Base-by-base conservation (phyloP, 2,888 invertebrate species). In the Andrena fulva region DNA sequence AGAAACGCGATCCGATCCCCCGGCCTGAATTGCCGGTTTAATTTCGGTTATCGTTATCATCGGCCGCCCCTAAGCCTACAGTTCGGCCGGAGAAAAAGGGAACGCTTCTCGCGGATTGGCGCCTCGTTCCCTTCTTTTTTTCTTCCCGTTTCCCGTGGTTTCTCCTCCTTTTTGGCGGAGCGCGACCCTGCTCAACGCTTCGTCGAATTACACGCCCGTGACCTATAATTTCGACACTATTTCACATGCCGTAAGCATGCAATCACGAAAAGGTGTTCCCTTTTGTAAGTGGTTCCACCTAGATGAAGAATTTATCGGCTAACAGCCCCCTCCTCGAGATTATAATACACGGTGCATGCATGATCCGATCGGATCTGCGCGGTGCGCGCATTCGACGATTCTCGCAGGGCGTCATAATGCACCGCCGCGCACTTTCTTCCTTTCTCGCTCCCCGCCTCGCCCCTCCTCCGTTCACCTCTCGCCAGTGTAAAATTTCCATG, bases 181-280 rank as follows among this genome's bases (percentile, higher is more conserved):
- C 80, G 68, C 82, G 86, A 87, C 82, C 83, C 87, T 73, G 82
- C 78, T 85, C 85, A 72, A 89, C 88, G 90, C 82, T 48, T 84
- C 89, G 87, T 88, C 90, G 92, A 91, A 92, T 92, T 92, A 92
- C 85, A 91, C 89, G 29, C 80, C 83, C 87, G 82, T 88, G 90
- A 87, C 89, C 90, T 92, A 88, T 92, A 92, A 92, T 92, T 92
- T 92, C 87, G 90, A 91, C 92, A 92, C 92, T 92, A 92, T 92
- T 92, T 92, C 91, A 89, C 90, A 76, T 89, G 88, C 86, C 88
- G 86, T 91, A 89, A 92, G 90, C 90, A 89, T 91, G 92, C 91
- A 92, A 92, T 92, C 92, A 92, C 90, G 92, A 90, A 90, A 92
- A 92, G 91, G 90, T 91, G 92, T 92, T 90, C 89, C 89, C 87